Percentiles rank a stretch among this genome's conserved stretches.
Evolutionary conservation across 2,888 invertebrate species (phyloP).

Genomic region (Hypercompe scribonia): DNA sequence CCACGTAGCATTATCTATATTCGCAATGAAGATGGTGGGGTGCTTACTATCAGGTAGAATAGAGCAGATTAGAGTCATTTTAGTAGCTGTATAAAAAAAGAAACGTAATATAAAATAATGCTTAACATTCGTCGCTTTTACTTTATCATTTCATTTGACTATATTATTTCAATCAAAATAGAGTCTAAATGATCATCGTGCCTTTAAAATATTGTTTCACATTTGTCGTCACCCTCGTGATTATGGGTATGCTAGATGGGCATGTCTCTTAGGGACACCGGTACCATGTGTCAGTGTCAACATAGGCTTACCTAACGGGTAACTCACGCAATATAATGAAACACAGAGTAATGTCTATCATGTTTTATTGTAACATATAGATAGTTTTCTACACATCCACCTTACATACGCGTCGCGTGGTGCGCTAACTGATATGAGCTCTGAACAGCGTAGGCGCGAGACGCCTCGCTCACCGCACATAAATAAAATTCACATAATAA

Average conservation of each 20-base stretch:
- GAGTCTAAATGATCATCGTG: not conserved
- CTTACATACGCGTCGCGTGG: constrained; percentile 74
- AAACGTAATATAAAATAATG: no score
- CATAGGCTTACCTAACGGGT: not conserved
- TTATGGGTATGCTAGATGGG: not conserved
- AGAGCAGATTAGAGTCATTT: no score
- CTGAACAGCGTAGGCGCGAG: constrained; percentile 65
- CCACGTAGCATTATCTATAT: no score
- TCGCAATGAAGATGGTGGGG: no score
- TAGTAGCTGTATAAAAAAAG: no score
- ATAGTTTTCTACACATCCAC: constrained; percentile 83
- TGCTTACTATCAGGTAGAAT: no score
- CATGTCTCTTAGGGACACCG: not conserved
- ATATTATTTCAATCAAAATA: not conserved
- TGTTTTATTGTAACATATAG: constrained; percentile 84
- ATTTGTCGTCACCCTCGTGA: not conserved
- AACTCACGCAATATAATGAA: constrained; percentile 60
- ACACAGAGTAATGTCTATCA: constrained; percentile 71
- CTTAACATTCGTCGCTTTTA: not conserved
- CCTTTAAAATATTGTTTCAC: no score
- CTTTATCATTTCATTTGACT: no score
- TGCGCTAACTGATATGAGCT: constrained; percentile 83
- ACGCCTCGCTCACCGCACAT: constrained; percentile 57
- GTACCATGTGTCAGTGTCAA: not conserved
- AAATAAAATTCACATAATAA: constrained; percentile 74